Percentiles rank a stretch among this genome's conserved stretches.
These are phyloP conservation scores for Apis laboriosa DNA, from an alignment of 1,140 invertebrate species.

Conservation along the genomic window DNA sequence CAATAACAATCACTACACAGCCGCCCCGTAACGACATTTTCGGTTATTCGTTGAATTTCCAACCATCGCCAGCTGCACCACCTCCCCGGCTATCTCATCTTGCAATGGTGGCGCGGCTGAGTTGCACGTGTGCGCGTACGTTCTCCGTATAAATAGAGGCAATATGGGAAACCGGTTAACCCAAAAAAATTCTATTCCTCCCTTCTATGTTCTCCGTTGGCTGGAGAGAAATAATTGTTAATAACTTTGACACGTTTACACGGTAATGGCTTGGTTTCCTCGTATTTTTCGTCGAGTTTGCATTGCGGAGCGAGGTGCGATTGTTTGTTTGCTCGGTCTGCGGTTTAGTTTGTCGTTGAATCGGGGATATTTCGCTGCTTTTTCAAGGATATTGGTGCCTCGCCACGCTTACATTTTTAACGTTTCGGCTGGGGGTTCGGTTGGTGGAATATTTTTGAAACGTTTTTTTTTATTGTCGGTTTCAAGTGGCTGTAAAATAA, in stretches of 20 bases:
- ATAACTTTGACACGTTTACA: background rate
- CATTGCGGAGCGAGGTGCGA: background rate
- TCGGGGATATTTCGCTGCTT: no score
- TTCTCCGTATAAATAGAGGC: conserved; percentile 7
- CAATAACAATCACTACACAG: conserved; percentile 58
- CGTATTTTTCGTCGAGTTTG: background rate
- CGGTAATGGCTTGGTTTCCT: background rate
- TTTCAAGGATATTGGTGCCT: no score
- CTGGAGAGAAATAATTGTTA: background rate
- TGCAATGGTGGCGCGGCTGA: background rate
- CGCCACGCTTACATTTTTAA: no score
- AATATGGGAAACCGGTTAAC: conserved; percentile 14
- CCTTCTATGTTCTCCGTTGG: background rate
- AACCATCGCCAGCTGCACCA: conserved; percentile 53
- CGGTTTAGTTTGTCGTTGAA: no score
- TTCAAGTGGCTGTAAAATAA: no score
- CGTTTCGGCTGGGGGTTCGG: no score
- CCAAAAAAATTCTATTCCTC: background rate
- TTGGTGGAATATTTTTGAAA: no score
- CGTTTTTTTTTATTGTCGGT: no score
- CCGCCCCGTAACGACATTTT: conserved; percentile 46
- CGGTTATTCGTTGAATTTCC: conserved; percentile 59
- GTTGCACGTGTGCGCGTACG: conserved; percentile 2
- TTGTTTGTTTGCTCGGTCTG: background rate
- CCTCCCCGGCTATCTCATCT: conserved; percentile 46